These are phyloP conservation scores for Dufourea novaeangliae DNA, from an alignment of 1,140 invertebrate species.

Conservation along the genomic window DNA sequence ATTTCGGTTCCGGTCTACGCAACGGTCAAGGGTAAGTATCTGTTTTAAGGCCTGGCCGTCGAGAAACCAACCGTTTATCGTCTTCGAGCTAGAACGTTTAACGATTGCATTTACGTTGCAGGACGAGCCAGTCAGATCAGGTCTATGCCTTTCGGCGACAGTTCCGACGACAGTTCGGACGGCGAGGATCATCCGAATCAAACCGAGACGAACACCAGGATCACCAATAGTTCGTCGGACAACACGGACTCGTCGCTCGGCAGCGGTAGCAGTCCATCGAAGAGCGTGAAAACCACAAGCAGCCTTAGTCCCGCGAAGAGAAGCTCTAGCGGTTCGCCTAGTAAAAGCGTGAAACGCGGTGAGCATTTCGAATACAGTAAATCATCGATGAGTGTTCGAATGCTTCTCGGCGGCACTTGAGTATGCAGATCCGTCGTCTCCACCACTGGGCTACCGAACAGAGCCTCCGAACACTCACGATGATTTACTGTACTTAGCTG, in stretches of 20 bases:
- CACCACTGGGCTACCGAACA: no score
- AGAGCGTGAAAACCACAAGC: conserved; percentile 91
- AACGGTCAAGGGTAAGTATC: conserved; percentile 91
- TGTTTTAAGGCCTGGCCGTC: no score
- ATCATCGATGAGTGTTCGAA: no score
- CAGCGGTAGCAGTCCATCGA: conserved; percentile 89
- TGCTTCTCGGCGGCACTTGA: no score
- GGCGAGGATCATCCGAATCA: conserved; percentile 87
- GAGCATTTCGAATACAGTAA: conserved; percentile 32
- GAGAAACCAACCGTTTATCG: not conserved
- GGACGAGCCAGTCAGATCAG: conserved; percentile 95
- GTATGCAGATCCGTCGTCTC: no score
- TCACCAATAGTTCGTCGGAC: conserved; percentile 82
- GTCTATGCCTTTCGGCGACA: conserved; percentile 97
- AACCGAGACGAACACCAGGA: conserved; percentile 81
- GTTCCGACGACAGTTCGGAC: conserved; percentile 96
- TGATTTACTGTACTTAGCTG: no score
- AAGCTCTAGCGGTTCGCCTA: conserved; percentile 91
- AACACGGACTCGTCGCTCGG: conserved; percentile 82
- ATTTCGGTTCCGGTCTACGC: conserved; percentile 97
- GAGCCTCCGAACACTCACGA: no score
- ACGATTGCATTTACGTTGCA: conserved; percentile 74
- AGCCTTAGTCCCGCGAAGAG: conserved; percentile 92
- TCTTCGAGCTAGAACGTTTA: not conserved
- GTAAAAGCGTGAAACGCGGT: conserved; percentile 85